phyloP scores from a whole-genome alignment of 2,888 invertebrate species.

The Deilephila porcellus region DNA sequence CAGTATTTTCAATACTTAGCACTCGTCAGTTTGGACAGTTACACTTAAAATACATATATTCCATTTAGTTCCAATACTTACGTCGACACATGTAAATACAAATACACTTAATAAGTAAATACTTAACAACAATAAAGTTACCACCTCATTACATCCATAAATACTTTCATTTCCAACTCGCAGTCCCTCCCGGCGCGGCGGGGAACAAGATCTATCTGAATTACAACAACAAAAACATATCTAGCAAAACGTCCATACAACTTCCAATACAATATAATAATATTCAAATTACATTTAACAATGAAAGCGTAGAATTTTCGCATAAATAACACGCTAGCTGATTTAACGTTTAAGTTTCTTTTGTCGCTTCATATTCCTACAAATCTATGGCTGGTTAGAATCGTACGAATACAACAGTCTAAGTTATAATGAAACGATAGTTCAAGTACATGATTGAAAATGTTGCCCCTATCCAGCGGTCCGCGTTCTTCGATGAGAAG shows the following conservation, averaged over 20 bases:
- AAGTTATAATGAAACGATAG: conserved; percentile 47
- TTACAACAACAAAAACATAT: conserved; percentile 68
- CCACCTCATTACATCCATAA: conserved; percentile 64
- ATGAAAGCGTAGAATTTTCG: conserved; percentile 74
- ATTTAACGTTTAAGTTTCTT: conserved; percentile 57
- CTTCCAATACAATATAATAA: conserved; percentile 65
- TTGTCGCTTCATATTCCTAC: conserved; percentile 62
- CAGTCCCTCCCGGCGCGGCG: conserved; percentile 58
- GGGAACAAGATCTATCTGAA: conserved; percentile 57
- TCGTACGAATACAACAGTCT: conserved; percentile 65
- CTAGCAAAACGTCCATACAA: conserved; percentile 69
- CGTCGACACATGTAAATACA: conserved; percentile 66
- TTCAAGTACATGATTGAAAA: conserved; percentile 18
- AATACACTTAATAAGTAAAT: conserved; percentile 68
- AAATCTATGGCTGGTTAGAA: conserved; percentile 81
- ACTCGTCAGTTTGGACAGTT: conserved; percentile 56
- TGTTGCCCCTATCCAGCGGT: conserved; percentile 35
- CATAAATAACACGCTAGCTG: conserved; percentile 58
- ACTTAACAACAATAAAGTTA: conserved; percentile 77
- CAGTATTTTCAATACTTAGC: conserved; percentile 48
- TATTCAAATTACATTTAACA: conserved; percentile 77
- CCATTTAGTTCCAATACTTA: conserved; percentile 62
- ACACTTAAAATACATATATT: conserved; percentile 55
- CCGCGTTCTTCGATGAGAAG: conserved; percentile 37
- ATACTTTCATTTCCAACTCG: conserved; percentile 59